Evolutionary conservation across 2,113 vertebrate genomes (phyloP), one percentile per base, ranked within the genome.

Genomic region (Galemys pyrenaicus): DNA sequence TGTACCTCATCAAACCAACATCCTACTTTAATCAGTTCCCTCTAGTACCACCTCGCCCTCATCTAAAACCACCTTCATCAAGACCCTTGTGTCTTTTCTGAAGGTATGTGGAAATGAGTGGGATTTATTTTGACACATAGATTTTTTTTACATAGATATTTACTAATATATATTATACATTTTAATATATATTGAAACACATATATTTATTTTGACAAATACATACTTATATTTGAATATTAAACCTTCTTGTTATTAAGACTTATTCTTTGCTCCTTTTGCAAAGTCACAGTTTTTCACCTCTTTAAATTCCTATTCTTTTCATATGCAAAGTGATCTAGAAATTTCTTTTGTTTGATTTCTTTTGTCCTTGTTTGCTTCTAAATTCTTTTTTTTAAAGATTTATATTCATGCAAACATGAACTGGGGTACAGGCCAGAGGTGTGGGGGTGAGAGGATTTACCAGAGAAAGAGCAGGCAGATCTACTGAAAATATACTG

Each of bases 31-130:
- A 60, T 54, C 8, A 11, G 6, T 62, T 83, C 51, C 26, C 20
- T 51, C 49, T 51, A 51, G 49, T 16, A 51, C 56, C 49, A 17
- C 49, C 30, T 65, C 16, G 5, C 0, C 0, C 22, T 6, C 7
- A 7, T 64, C 8, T 5, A 41, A 84, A 90, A 49, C 17, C 54
- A 56, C 17, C 54, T 56, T 49, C 62, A 71, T 67, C 11, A 77
- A 68, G 46, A 20, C 22, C 1, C 39, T 71, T 71, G 37, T 73
- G 3, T 60, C 56, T 89, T 85, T 83, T 68, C 32, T 22, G 24
- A 87, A 83, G 62, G 30, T 78, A 44, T 89, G 30, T 89, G 60
- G 49, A 93, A 89, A 70, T 19, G 9, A 93, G 68, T 49, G 24
- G 19, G 17, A 24, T 82, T 85, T 41, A 78, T 39, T 62, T n/a